Percentiles rank a stretch among this genome's conserved stretches.
Conservation (phyloP, 2,797 vertebrate genomes). For the Rhyacichthys aspro region DNA sequence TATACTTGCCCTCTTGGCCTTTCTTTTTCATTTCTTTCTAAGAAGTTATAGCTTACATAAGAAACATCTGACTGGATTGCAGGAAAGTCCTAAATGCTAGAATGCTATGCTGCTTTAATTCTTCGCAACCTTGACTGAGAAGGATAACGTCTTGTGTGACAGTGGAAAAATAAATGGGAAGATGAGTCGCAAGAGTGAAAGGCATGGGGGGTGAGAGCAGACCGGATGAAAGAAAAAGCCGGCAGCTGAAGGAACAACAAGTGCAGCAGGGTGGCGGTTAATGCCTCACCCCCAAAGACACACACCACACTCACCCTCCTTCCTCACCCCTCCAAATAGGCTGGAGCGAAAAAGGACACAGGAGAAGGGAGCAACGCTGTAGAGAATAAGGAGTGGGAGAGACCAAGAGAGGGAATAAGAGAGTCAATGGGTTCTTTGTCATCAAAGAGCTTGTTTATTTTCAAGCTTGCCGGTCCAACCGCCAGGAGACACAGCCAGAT, state of each 20-base stretch:
- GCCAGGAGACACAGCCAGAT: conserved; percentile 71
- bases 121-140: conserved; percentile 35
- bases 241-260: conserved; percentile 74
- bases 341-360: conserved; percentile 51
- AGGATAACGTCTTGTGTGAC: conserved; percentile 38
- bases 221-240: conserved; percentile 65
- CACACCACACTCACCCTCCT: conserved; percentile 46
- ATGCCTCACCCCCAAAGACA: conserved; percentile 46
- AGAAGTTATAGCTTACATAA: not conserved
- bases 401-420: conserved; percentile 53
- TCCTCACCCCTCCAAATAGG: conserved; percentile 61
- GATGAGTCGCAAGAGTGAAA: conserved; percentile 53
- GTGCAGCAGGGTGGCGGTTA: conserved; percentile 74
- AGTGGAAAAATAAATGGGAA: conserved; percentile 45
- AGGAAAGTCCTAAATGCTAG: conserved; percentile 29
- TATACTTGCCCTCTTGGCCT: no score
- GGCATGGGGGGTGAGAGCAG: conserved; percentile 52
- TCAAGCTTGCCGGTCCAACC: conserved; percentile 81
- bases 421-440: conserved; percentile 83
- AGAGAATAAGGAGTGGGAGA: conserved; percentile 68
- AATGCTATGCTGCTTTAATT: conserved; percentile 15
- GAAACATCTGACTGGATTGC: conserved; percentile 12
- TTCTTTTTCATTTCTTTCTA: no score
- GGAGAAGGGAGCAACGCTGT: conserved; percentile 62
- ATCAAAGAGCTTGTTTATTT: conserved; percentile 86